Conservation (phyloP, 2,888 invertebrate species). For the Linyphia triangularis region DNA sequence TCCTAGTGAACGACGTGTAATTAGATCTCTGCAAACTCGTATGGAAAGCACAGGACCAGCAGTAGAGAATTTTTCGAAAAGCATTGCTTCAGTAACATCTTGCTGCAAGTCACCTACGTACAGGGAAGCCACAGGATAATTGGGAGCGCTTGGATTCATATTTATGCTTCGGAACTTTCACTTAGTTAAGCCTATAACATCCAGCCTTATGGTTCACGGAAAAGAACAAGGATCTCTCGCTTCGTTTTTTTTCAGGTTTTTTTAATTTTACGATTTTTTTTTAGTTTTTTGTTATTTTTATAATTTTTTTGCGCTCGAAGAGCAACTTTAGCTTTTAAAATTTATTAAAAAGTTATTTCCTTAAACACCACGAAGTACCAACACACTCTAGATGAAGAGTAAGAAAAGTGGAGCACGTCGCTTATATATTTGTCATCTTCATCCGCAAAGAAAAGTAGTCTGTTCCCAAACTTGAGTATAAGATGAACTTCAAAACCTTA, state of each 20-base stretch:
- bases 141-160: constrained; percentile 77
- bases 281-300: background rate
- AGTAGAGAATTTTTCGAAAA: constrained; percentile 99
- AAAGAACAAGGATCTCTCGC: constrained; percentile 41
- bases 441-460: background rate
- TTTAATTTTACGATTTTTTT: constrained; percentile 28
- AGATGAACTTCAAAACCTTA: too few species aligned
- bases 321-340: constrained; percentile 15
- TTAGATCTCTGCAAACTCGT: constrained; percentile 98
- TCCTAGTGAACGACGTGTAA: constrained; percentile 97
- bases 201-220: constrained; percentile 33
- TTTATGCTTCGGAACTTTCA: constrained; percentile 12
- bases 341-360: constrained; percentile 1
- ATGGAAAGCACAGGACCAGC: constrained; percentile 99
- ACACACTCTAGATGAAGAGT: constrained; percentile 15
- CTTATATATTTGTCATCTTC: background rate
- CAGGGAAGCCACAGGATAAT: constrained; percentile 91
- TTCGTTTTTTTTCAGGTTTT: background rate
- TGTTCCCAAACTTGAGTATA: too few species aligned
- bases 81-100: constrained; percentile 98
- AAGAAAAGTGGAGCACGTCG: background rate
- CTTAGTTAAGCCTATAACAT: background rate
- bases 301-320: constrained; percentile 15
- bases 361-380: constrained; percentile 47
- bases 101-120: constrained; percentile 99